A percentile compares a stretch with the other conserved stretches of the same genome.
phyloP scores from a whole-genome alignment of 2,797 vertebrate genomes.

The Hirundo rustica region DNA sequence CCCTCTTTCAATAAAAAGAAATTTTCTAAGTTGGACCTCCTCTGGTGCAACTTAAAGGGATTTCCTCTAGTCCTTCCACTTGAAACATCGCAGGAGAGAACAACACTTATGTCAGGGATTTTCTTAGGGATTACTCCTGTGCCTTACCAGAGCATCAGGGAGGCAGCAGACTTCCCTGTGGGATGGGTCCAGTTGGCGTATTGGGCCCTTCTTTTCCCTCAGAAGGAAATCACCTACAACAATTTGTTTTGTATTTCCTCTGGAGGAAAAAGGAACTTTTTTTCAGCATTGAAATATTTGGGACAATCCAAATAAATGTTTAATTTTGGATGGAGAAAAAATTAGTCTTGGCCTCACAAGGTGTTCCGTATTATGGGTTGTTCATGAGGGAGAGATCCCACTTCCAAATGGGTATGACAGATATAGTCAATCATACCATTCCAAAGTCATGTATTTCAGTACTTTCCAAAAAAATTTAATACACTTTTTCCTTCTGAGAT shows the following conservation, averaged over 20 bases:
- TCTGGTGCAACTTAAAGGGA: neutral
- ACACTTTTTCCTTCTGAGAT: neutral
- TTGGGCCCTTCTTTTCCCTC: neutral
- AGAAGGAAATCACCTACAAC: neutral
- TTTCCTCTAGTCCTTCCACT: neutral
- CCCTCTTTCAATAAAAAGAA: neutral
- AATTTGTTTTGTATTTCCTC: neutral
- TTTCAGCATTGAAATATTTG: neutral
- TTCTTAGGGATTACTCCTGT: neutral
- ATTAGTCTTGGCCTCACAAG: neutral
- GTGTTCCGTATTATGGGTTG: neutral
- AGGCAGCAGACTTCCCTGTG: neutral
- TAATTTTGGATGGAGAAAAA: neutral
- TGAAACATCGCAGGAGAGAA: neutral
- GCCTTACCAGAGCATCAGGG: neutral
- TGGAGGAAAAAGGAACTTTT: neutral
- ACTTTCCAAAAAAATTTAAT: neutral
- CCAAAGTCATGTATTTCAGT: neutral
- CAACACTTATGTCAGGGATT: accelerated
- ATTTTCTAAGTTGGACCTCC: neutral
- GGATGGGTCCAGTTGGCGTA: too few species aligned
- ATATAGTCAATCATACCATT: neutral
- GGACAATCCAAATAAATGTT: neutral
- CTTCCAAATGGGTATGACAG: neutral
- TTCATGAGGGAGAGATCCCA: neutral